phyloP scores from a whole-genome alignment of 2,888 invertebrate genomes.

The Aspidapion aeneum region DNA sequence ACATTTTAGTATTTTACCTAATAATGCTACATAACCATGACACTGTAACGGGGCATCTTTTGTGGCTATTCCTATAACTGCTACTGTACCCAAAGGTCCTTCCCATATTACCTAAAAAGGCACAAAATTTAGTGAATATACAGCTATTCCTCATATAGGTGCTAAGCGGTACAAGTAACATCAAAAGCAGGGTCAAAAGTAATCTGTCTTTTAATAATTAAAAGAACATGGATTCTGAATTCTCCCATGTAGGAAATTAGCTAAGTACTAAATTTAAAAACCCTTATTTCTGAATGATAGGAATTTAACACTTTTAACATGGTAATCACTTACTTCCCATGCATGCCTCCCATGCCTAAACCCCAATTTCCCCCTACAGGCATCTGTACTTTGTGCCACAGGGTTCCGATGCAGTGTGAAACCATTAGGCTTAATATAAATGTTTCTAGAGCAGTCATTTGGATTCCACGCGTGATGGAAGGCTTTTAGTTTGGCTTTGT shows the following conservation, averaged over 20 bases:
- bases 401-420: slow-evolving; percentile 98
- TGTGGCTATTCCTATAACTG: slow-evolving; percentile 93
- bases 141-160: too few relatives aligned
- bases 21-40: slow-evolving; percentile 90
- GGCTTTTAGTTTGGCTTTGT: slow-evolving; percentile 90
- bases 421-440: slow-evolving; percentile 94
- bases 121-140: too few relatives aligned
- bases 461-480: slow-evolving; percentile 97
- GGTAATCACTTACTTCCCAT: slow-evolving; percentile 83
- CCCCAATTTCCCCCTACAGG: slow-evolving; percentile 83
- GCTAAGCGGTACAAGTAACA: too few relatives aligned
- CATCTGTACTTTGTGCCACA: slow-evolving; percentile 98
- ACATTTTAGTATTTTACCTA: too few relatives aligned
- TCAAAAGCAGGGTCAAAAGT: too few relatives aligned
- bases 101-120: slow-evolving; percentile 76
- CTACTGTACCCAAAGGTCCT: slow-evolving; percentile 96
- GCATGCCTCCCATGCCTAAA: slow-evolving; percentile 91
- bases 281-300: too few relatives aligned
- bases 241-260: too few relatives aligned
- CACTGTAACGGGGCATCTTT: slow-evolving; percentile 92
- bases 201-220: too few relatives aligned
- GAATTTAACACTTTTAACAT: too few relatives aligned
- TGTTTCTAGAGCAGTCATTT: slow-evolving; percentile 94
- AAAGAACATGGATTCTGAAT: too few relatives aligned
- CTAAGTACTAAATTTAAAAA: too few relatives aligned